These are phyloP conservation scores for Heliconius hewitsoni DNA, from an alignment of 1,140 invertebrate genomes.

Conservation along the genomic window DNA sequence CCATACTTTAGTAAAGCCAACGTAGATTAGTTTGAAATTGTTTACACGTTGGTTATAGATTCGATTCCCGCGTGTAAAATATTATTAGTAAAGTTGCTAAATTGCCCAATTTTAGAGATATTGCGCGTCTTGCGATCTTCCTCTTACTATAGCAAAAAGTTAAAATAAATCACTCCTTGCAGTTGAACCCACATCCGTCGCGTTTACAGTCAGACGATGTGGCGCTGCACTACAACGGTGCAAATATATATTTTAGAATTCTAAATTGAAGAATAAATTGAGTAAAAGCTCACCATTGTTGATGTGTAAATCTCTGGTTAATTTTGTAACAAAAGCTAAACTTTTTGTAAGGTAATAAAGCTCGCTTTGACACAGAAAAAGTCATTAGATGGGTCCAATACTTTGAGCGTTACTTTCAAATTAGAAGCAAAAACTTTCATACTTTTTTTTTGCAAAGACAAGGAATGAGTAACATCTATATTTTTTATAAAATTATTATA, in stretches of 20 bases:
- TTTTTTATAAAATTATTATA: too few species aligned
- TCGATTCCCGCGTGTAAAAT: too few species aligned
- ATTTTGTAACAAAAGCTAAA: neutral
- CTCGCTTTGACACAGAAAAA: slow-evolving; percentile 1
- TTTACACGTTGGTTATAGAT: too few species aligned
- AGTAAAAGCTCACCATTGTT: neutral
- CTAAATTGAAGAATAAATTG: neutral
- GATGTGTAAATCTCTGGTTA: neutral
- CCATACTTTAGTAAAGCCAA: neutral
- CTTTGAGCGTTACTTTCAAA: neutral
- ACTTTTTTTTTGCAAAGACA: too few species aligned
- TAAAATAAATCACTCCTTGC: too few species aligned
- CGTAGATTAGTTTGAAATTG: too few species aligned
- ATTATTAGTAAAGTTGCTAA: too few species aligned
- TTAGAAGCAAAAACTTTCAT: neutral
- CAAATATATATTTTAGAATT: neutral
- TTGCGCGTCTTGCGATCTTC: too few species aligned
- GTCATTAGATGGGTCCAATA: slow-evolving; percentile 16
- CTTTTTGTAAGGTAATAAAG: slow-evolving; percentile 5
- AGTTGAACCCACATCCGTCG: neutral
- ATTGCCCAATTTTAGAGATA: too few species aligned
- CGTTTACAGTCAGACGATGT: neutral
- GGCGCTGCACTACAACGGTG: neutral
- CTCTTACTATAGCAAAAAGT: too few species aligned
- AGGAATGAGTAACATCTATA: too few species aligned